phyloP scores from a whole-genome alignment of 2,888 invertebrate genomes.

The Tipula helvola region DNA sequence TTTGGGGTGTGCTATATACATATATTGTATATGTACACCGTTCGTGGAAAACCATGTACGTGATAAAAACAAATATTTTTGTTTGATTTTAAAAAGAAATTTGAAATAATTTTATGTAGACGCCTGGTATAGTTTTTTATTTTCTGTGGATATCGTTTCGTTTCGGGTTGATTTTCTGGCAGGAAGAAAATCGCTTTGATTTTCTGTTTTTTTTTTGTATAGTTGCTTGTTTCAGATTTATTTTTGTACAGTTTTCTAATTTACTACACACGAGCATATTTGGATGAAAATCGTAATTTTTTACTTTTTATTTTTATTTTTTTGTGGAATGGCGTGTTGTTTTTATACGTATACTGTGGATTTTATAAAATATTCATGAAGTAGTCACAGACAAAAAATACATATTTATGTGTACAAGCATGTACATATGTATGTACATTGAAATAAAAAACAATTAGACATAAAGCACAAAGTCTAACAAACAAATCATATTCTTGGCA shows the following conservation, averaged over 20 bases:
- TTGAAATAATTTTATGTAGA: background rate
- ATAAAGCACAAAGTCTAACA: background rate
- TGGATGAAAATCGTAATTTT: background rate
- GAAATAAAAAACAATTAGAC: background rate
- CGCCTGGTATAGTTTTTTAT: background rate
- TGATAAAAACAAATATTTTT: background rate
- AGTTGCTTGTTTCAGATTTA: background rate
- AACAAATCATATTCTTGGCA: background rate
- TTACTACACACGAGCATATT: background rate
- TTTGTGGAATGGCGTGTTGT: background rate
- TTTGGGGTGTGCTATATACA: background rate
- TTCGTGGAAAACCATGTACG: background rate
- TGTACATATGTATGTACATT: no score
- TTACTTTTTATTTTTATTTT: background rate
- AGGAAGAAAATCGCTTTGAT: background rate
- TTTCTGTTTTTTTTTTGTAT: background rate
- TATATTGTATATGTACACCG: background rate
- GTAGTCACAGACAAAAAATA: background rate
- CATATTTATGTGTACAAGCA: background rate
- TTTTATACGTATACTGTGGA: background rate
- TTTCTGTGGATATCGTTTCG: background rate
- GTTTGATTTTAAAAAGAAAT: background rate
- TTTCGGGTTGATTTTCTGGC: background rate
- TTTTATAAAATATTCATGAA: background rate
- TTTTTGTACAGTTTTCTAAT: background rate